These are phyloP conservation scores for Poecile montanus DNA, from an alignment of 2,797 vertebrate genomes.

Conservation along the genomic window DNA sequence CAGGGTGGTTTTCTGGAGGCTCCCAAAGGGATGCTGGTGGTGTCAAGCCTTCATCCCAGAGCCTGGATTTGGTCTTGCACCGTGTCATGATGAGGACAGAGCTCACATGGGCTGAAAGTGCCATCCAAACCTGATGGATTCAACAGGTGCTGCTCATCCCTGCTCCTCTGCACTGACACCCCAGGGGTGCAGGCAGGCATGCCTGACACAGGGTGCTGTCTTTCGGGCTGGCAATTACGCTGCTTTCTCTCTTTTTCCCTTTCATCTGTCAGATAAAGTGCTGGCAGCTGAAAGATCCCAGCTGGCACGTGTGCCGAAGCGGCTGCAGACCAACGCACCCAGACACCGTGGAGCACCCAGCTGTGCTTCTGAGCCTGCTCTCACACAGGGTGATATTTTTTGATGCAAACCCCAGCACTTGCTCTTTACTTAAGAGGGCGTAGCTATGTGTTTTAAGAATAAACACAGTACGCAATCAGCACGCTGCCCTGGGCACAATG, in stretches of 20 bases:
- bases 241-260: neutral
- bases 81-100: fast-evolving
- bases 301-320: fast-evolving
- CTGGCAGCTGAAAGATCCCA: neutral
- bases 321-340: fast-evolving
- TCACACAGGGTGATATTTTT: fast-evolving
- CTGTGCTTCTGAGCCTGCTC: neutral
- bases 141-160: neutral
- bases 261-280: neutral
- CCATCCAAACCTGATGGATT: neutral
- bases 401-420: neutral
- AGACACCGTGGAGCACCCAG: fast-evolving
- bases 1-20: neutral
- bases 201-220: neutral
- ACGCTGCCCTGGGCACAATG: fast-evolving
- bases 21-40: neutral
- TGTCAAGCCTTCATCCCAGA: neutral
- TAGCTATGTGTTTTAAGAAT: neutral
- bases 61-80: neutral
- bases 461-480: neutral
- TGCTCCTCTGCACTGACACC: neutral
- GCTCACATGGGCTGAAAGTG: fast-evolving
- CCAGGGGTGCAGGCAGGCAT: neutral
- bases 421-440: neutral
- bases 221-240: neutral